These are phyloP conservation scores for Lacerta bilineata DNA, from an alignment of 2,797 vertebrate species.

Conservation along the genomic window DNA sequence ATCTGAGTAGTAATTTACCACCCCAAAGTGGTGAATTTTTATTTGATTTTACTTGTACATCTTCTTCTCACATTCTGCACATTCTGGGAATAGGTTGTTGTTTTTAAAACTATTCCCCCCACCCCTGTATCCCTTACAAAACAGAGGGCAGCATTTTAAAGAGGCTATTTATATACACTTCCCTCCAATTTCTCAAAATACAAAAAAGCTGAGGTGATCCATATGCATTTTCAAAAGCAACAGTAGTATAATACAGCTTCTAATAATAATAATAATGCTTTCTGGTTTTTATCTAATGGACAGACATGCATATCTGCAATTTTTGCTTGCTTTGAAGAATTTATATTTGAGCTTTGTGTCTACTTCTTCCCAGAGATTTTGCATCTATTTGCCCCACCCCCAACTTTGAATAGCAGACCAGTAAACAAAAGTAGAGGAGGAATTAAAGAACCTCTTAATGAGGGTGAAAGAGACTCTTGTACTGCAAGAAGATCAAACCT, in stretches of 20 bases:
- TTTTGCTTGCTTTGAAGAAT: slow-evolving; percentile 13
- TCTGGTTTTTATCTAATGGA: slow-evolving; percentile 5
- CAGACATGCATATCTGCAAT: neutral
- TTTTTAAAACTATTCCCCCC: no score
- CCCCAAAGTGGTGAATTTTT: neutral
- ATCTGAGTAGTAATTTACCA: neutral
- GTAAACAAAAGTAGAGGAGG: no score
- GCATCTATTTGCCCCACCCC: neutral
- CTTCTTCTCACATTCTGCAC: neutral
- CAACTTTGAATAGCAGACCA: no score
- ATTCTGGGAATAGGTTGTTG: neutral
- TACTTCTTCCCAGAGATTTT: neutral
- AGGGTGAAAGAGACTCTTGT: no score
- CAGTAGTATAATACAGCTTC: neutral
- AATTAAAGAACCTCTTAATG: no score
- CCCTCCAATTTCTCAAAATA: neutral
- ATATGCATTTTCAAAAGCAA: slow-evolving; percentile 4
- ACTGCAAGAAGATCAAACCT: no score
- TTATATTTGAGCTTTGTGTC: neutral
- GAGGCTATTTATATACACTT: slow-evolving; percentile 5
- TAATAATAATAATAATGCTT: neutral
- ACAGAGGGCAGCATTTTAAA: neutral
- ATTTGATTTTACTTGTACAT: neutral
- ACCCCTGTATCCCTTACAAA: neutral
- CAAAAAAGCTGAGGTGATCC: neutral